A percentile compares a stretch with the other conserved stretches of the same genome.
phyloP scores from a whole-genome alignment of 2,113 vertebrate species.

The Prochilodus magdalenae region DNA sequence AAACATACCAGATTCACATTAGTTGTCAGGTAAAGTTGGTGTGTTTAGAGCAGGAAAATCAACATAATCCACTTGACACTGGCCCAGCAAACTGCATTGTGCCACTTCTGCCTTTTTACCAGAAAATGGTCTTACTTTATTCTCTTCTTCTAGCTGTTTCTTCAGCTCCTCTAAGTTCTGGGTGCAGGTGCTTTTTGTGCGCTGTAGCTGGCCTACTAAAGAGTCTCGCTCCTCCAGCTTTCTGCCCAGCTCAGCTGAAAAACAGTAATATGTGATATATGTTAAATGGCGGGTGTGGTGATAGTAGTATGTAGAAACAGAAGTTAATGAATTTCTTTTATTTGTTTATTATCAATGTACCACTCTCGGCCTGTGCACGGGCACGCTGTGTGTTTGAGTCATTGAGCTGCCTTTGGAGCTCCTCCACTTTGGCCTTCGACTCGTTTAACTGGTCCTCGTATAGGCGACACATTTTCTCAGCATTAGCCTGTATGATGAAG shows the following conservation, averaged over 20 bases:
- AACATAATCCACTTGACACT: no score
- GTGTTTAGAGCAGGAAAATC: no score
- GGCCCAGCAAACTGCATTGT: no score
- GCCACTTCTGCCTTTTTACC: no score
- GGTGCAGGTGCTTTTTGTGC: conserved; percentile 30
- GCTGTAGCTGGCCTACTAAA: conserved; percentile 28
- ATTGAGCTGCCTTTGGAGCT: conserved; percentile 21
- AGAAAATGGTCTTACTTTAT: conserved; percentile 7
- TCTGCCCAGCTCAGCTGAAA: conserved; percentile 32
- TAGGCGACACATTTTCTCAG: conserved; percentile 25
- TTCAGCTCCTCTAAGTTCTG: conserved; percentile 46
- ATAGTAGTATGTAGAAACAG: no score
- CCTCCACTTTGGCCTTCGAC: conserved; percentile 16
- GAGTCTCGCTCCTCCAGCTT: conserved; percentile 43
- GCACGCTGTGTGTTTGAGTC: conserved; percentile 17
- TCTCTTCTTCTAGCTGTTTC: conserved; percentile 39
- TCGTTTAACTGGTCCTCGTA: conserved; percentile 25
- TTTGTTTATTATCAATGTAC: not conserved
- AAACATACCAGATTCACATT: no score
- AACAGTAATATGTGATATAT: not conserved
- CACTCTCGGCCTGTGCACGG: conserved; percentile 30
- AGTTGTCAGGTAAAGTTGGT: no score
- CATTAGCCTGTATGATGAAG: not conserved
- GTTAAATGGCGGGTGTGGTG: no score
- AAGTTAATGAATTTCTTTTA: not conserved